Evolutionary conservation across 1,140 invertebrate genomes (phyloP), one percentile per base, ranked within the genome.

Genomic region (Eueides isabella): DNA sequence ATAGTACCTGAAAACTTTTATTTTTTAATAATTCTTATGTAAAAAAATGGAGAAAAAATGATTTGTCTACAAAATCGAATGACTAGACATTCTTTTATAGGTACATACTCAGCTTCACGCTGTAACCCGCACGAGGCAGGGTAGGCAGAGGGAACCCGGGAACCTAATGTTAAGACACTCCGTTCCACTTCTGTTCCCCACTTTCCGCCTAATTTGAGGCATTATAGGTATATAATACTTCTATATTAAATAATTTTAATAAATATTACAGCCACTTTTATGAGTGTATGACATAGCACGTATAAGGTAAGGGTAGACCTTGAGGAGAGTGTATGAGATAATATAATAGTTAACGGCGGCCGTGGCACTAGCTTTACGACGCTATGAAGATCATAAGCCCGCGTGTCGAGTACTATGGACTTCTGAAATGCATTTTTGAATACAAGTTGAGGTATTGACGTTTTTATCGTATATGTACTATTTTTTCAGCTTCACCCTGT

Each of bases 271-370:
- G 23, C 19, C 41, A 23, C 2, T 55, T 55, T 55, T 55, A 55
- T 55, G 48, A 55, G 7, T 11, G 41, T 4, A 2, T 44, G 41
- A 19, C n/a, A 61, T 28, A 12, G 28, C 61, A 6, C 61, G 61
- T 63, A 29, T 63, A 31, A 63, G 28, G 28, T 28, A 11, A 11
- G 48, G 28, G 19, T 61, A 16, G 67, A 68, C 67, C 67, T 68
- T 68, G 67, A 55, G 48, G 48, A 55, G 48, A 68, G 67, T 68
- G 67, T 68, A 68, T 68, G 67, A 68, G 64, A 66, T 41, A 68
- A 68, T 68, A 68, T 33, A 61, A 68, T 14, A 63, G 67, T 55
- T 68, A 68, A 68, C 48, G 30, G 67, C 67, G 67, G 67, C 67
- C 67, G 67, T 68, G 67, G 30, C 44, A 67, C 66, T 33, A 33